Conservation (phyloP, 2,113 vertebrate species). For the Cebidichthys violaceus region DNA sequence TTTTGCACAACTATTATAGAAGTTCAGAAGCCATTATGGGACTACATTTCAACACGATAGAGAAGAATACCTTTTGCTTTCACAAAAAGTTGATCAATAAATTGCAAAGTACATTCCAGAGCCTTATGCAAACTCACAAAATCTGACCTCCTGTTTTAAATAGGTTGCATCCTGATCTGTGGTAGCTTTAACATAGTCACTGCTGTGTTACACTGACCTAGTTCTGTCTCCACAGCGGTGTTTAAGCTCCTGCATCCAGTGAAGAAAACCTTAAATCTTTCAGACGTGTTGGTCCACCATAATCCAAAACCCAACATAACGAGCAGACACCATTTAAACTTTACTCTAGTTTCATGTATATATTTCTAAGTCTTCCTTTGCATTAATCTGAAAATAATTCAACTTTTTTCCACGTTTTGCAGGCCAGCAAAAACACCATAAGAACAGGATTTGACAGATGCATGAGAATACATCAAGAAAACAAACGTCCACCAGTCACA, state of each 20-base stretch:
- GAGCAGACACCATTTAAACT: not conserved
- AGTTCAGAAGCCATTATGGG: not conserved
- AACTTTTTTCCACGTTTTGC: not conserved
- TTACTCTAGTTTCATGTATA: not conserved
- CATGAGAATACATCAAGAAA: conserved; percentile 35
- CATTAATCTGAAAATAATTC: not conserved
- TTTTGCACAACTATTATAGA: conserved; percentile 73
- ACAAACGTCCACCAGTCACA: conserved; percentile 52
- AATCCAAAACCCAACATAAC: not conserved
- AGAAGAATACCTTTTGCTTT: not conserved
- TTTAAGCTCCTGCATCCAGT: conserved; percentile 1
- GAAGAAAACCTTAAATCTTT: conserved; percentile 22
- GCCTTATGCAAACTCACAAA: conserved; percentile 29
- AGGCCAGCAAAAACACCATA: not conserved
- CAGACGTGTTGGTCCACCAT: not conserved
- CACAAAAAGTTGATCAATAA: conserved; percentile 13
- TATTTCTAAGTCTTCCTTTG: not conserved
- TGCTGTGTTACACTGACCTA: conserved; percentile 55
- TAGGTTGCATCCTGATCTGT: conserved; percentile 58
- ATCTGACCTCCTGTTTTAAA: conserved; percentile 42
- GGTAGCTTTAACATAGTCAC: not conserved
- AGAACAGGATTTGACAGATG: not conserved
- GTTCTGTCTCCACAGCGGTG: conserved; percentile 15
- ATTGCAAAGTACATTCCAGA: conserved; percentile 42
- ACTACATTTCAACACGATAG: not conserved